Conservation (phyloP, 2,888 invertebrate genomes). For the Ecliptopera silaceata region DNA sequence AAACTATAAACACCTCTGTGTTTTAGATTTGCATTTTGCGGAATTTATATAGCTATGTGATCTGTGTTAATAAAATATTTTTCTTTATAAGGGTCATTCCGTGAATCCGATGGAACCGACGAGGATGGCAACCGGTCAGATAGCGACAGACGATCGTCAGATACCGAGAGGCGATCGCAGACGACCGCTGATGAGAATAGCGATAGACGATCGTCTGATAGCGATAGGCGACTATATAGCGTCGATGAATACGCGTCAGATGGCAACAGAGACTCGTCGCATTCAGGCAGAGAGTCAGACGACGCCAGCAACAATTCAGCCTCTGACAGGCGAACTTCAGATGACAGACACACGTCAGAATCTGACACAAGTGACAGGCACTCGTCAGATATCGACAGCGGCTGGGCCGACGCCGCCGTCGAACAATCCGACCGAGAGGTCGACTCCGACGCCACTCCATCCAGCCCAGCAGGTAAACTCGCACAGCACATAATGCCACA, state of each 20-base stretch:
- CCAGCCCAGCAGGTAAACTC: constrained; percentile 10
- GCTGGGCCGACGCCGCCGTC: constrained; percentile 12
- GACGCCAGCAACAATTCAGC: background rate
- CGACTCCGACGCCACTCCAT: background rate
- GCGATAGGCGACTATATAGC: too few relatives aligned
- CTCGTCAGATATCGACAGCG: constrained; percentile 18
- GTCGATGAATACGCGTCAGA: background rate
- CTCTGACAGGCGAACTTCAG: background rate
- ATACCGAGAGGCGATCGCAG: background rate
- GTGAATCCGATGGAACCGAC: constrained; percentile 2
- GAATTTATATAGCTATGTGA: constrained; percentile 17
- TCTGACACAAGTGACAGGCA: background rate
- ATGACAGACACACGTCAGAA: background rate
- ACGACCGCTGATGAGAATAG: background rate
- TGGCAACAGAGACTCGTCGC: background rate
- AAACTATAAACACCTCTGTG: too few relatives aligned
- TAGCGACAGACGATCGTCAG: background rate
- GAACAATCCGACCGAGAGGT: background rate
- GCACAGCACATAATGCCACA: constrained; percentile 12
- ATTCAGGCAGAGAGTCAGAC: background rate
- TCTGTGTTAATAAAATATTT: constrained; percentile 7
- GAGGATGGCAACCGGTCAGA: background rate
- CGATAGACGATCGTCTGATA: background rate
- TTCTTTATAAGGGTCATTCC: constrained; percentile 2
- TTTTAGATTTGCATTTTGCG: background rate